phyloP scores from a whole-genome alignment of 2,888 invertebrate species.

The Dicyrtoma fusca region DNA sequence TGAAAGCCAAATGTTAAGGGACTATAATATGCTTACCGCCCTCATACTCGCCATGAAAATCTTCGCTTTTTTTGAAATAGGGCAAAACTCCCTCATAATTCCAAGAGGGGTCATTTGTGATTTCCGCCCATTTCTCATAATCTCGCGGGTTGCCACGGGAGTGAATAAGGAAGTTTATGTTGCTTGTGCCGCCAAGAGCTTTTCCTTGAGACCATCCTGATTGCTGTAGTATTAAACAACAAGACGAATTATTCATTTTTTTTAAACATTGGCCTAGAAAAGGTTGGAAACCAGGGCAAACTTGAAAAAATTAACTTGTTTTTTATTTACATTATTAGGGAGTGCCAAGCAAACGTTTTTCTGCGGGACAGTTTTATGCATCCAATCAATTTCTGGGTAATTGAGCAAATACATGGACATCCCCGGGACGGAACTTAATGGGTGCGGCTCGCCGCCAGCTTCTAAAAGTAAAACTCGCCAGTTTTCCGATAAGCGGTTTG shows the following conservation, averaged over 20 bases:
- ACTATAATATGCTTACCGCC: too few relatives aligned
- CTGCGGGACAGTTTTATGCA: slow-evolving; percentile 59
- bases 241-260: too few relatives aligned
- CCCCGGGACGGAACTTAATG: background rate
- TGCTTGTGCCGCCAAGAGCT: slow-evolving; percentile 65
- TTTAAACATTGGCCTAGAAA: background rate
- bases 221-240: slow-evolving; percentile 61
- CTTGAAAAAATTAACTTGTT: too few relatives aligned
- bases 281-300: background rate
- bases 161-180: slow-evolving; percentile 11
- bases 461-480: slow-evolving; percentile 5
- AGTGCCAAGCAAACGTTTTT: slow-evolving; percentile 43
- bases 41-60: slow-evolving; percentile 12
- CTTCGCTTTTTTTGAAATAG: slow-evolving; percentile 25
- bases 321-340: slow-evolving; percentile 44
- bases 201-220: slow-evolving; percentile 73
- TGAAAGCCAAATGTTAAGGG: too few relatives aligned
- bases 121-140: slow-evolving; percentile 11
- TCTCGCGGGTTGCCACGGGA: background rate
- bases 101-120: slow-evolving; percentile 26
- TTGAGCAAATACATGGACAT: slow-evolving; percentile 2
- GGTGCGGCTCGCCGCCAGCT: slow-evolving; percentile 7
- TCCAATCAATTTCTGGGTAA: slow-evolving; percentile 23
- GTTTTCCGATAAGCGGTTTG: slow-evolving; percentile 4
- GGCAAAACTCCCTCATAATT: slow-evolving; percentile 16